Base-by-base conservation (phyloP, 2,113 vertebrate genomes). In the Corydoras sp. region DNA sequence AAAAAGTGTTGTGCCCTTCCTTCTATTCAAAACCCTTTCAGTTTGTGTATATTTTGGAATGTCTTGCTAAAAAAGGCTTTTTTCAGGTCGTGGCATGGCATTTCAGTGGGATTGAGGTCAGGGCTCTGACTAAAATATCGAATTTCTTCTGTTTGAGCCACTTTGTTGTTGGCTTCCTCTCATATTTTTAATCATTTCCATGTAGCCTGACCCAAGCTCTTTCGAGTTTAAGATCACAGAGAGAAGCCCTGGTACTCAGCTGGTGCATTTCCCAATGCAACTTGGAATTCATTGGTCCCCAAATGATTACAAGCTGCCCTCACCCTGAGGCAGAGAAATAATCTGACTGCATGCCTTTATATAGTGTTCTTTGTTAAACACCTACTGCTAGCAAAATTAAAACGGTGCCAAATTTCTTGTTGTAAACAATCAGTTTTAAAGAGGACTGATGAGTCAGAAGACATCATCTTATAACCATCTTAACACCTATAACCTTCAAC, bases 241-340 rank as follows among this genome's bases (percentile, higher is more conserved):
- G 18, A 30, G 49, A 69, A 60, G 53, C 68, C 43, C 48, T 58
- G 2, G 43, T 68, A 58, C 58, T 68, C 65, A 43, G 54, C 54
- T 60, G 55, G 59, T 50, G 35, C 49, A 69, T 69, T 60, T 51
- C 13, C 58, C 60, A 35, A 51, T 69, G 56, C 68, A 69, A 69
- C 68, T 60, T 60, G 58, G 60, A 69, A 69, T 60, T 59, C 43
- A 60, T 69, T 69, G 56, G 56, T 69, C 68, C 68, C 68, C n/a
- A 56, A 49, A 59, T 69, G 67, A 69, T 69, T 59, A 69, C 68
- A 69, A 59, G 68, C 58, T 69, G 58, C 48, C 68, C 43, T 30
- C 56, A 18, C 58, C 68, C 43, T 50, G 43, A 69, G 68, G 68
- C 68, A 11, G 43, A 48, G 56, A 69, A 59, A 60, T 56, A 43